Evolutionary conservation across 2,113 vertebrate species (phyloP), one percentile per base, ranked within the genome.

Genomic region (Mobula birostris): DNA sequence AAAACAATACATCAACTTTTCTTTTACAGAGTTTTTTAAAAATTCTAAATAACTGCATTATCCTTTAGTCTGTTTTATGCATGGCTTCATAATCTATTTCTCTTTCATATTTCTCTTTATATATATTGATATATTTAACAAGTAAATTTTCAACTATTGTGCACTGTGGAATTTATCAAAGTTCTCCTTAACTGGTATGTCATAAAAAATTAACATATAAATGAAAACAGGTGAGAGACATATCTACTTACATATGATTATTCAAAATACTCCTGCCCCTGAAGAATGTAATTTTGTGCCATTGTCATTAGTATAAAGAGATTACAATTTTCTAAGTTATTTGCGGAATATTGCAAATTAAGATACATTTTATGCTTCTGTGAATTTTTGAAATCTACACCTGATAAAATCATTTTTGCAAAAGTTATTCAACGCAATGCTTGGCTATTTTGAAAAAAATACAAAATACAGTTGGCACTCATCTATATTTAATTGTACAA

Each of bases 121-220:
- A 56, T 93, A 56, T 12, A 8, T 93, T 68, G 56, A 36, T 56
- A 74, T 40, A 74, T 74, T 93, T 93, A 93, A 70, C 91, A 74
- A 93, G 68, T 93, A 74, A 27, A 74, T 74, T 93, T 48, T 93
- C 36, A 93, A 74, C 68, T 93, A 7, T 48, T 93, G 36, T 93
- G 72, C 24, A 48, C 48, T 74, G 68, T 24, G 12, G 36, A 74
- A 93, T 93, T 93, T 93, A 93, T 93, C 91, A 74, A 93, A 74
- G 91, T 74, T 93, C 91, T 93, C 91, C 68, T 93, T 93, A 93
- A 93, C 36, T 21, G 17, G 21, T 7, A 74, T 93, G 91, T 93
- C 68, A 93, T 93, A 93, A 48, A 91, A 92, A 93, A 93, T 93
- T 93, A 72, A 74, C 91, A 93, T 93, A 93, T 93, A 93, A 93